Base-by-base conservation (phyloP, 2,797 vertebrate genomes). In the Gobionotothen gibberifrons region DNA sequence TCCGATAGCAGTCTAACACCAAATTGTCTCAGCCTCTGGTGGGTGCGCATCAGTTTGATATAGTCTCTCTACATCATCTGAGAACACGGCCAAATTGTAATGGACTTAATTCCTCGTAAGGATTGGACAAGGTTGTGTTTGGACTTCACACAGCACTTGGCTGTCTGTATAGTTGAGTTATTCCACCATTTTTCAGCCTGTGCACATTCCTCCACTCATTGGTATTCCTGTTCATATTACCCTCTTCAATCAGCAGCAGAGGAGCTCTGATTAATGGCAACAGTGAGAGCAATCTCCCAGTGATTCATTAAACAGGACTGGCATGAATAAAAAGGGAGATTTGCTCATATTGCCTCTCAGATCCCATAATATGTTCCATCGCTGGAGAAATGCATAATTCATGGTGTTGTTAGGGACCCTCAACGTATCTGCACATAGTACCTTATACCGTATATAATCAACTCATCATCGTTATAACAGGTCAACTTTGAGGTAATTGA, bases 291-390 rank as follows among this genome's bases (percentile, higher is more conserved):
- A 91, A 90, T 93, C 93, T 92, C 88, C 82, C 68, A 83, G 86
- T 85, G 90, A 92, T 93, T 94, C 85, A 93, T 94, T 94, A 93
- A 93, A 91, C 85, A 89, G 84, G 81, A 79, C 89, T 85, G 90
- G 90, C 87, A 89, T 92, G 88, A 91, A 94, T 91, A 92, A 93
- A 92, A 94, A 93, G 90, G 89, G 82, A 92, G 84, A 92, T 92
- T 90, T 87, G 86, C 89, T 92, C 86, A 85, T 93, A 94, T 92
- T 91, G 90, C 89, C 84, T 87, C 87, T 93, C 87, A 91, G 85
- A 92, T 91, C 83, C 87, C 76, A 91, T 94, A 93, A 93, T 91
- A 90, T 93, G 84, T 92, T 87, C 86, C 76, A 81, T 91, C 82
- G 77, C 89, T 70, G 80, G 86, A 86, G 87, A 75, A 81, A 93